These are phyloP conservation scores for Electrophaes corylata DNA, from an alignment of 2,888 invertebrate species.

Conservation along the genomic window DNA sequence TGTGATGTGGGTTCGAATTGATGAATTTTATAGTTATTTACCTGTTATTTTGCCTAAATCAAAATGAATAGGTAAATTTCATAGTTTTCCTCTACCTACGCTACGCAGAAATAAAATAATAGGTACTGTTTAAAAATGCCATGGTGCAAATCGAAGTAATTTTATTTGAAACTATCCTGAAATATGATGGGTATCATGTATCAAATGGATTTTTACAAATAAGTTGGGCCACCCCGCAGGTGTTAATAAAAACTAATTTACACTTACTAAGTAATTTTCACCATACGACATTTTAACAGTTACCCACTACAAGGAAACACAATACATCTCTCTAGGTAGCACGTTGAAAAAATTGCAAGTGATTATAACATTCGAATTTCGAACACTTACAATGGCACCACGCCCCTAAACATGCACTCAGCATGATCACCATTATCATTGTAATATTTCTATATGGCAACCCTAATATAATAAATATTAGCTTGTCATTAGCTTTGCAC, in stretches of 20 bases:
- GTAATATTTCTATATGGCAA: conserved; percentile 76
- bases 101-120: too few species aligned
- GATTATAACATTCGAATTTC: conserved; percentile 71
- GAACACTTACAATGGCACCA: conserved; percentile 76
- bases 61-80: too few species aligned
- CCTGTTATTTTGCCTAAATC: too few species aligned
- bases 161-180: too few species aligned
- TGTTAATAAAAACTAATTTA: conserved; percentile 28
- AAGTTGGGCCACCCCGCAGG: not conserved
- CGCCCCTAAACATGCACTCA: conserved; percentile 81
- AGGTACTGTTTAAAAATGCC: too few species aligned
- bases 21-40: too few species aligned
- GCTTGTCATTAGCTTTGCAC: conserved; percentile 77
- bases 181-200: too few species aligned
- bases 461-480: conserved; percentile 83
- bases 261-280: conserved; percentile 25
- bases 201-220: not conserved
- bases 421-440: conserved; percentile 77
- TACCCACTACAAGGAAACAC: conserved; percentile 21
- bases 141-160: too few species aligned
- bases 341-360: conserved; percentile 57
- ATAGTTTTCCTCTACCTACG: too few species aligned
- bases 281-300: conserved; percentile 28
- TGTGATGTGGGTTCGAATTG: too few species aligned
- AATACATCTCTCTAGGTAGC: conserved; percentile 37